These are phyloP conservation scores for Sepioteuthis lessoniana DNA, from an alignment of 2,888 invertebrate species.

Conservation along the genomic window DNA sequence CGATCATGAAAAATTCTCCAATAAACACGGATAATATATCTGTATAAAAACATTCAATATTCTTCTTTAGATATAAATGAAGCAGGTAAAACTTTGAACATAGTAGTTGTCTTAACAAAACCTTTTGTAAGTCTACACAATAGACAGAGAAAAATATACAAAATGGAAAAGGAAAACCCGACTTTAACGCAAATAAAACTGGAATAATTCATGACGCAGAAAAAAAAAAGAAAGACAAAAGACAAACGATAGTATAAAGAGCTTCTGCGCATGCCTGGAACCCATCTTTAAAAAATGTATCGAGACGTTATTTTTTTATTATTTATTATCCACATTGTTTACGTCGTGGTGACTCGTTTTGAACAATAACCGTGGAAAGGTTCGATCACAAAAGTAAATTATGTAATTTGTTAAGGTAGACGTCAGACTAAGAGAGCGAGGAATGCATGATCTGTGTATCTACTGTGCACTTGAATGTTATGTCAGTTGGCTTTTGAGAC, in stretches of 20 bases:
- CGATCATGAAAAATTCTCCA: no score
- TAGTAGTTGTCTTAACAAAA: neutral
- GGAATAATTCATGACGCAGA: neutral
- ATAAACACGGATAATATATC: no score
- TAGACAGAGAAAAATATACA: neutral
- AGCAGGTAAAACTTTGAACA: neutral
- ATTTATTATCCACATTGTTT: constrained; percentile 3
- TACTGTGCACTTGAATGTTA: neutral
- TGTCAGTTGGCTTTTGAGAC: neutral
- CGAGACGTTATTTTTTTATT: neutral
- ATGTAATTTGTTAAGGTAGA: neutral
- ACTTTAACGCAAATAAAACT: neutral
- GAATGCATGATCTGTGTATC: neutral
- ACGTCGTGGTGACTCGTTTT: neutral
- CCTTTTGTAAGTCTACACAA: neutral
- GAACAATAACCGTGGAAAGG: no score
- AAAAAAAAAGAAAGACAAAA: neutral
- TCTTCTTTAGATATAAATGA: neutral
- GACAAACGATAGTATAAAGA: neutral
- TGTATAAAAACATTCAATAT: no score
- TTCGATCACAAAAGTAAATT: neutral
- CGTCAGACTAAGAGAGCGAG: neutral
- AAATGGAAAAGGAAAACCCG: neutral
- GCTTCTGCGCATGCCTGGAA: neutral
- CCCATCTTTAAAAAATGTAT: neutral